Percentiles rank a stretch among this genome's conserved stretches.
Conservation (phyloP, 2,797 vertebrate genomes). For the Staurois parvus region DNA sequence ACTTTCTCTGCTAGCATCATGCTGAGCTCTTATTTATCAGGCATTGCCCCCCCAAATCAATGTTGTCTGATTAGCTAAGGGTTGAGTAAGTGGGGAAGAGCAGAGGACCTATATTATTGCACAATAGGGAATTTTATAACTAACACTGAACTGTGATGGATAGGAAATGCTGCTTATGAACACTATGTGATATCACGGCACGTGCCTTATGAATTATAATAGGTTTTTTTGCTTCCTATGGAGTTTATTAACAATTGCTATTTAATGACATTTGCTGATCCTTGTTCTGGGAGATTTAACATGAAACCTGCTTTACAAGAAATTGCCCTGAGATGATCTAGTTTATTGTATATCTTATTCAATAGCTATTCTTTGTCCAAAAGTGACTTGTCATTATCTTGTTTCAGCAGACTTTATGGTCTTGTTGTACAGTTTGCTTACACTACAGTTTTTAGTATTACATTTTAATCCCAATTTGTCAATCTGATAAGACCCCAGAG, state of each 20-base stretch:
- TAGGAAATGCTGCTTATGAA: conserved; percentile 47
- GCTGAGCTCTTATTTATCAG: conserved; percentile 69
- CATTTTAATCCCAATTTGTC: not conserved
- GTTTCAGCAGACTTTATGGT: not conserved
- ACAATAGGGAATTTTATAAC: conserved; percentile 60
- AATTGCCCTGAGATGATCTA: conserved; percentile 1
- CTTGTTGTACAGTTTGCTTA: conserved; percentile 18
- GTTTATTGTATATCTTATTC: not conserved
- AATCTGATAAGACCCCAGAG: not conserved
- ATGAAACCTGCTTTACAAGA: conserved; percentile 9
- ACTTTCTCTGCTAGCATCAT: conserved; percentile 67
- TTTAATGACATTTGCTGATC: conserved; percentile 51
- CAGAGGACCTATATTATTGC: conserved; percentile 64
- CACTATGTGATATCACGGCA: conserved; percentile 46
- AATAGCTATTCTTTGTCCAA: not conserved
- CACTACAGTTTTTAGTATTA: not conserved
- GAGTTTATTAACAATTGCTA: conserved; percentile 49
- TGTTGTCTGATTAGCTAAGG: conserved; percentile 56
- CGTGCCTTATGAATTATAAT: conserved; percentile 45
- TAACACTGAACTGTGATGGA: conserved; percentile 35
- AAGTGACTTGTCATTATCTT: not conserved
- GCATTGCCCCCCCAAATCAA: conserved; percentile 63
- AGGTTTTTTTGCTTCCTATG: conserved; percentile 44
- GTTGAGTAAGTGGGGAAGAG: conserved; percentile 62
- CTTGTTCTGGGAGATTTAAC: not conserved